Evolutionary conservation across 1,140 invertebrate genomes (phyloP).

Genomic region (Drosophila saltans): DNA sequence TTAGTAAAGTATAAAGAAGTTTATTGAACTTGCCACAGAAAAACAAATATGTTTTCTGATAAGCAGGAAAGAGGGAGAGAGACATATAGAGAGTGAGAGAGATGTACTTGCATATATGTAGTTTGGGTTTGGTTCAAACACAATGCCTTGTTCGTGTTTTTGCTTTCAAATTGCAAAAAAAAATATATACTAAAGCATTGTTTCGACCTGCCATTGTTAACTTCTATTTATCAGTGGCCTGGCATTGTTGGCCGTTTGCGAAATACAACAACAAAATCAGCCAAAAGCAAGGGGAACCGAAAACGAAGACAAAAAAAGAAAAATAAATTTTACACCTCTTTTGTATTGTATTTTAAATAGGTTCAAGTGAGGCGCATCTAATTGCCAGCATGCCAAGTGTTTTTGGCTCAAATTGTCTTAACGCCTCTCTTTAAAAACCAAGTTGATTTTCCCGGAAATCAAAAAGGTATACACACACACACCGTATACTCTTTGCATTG

Average conservation of each 20-base stretch:
- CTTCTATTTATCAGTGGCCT: slow-evolving; percentile 58
- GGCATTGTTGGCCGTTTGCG: slow-evolving; percentile 72
- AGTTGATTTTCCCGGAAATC: slow-evolving; percentile 72
- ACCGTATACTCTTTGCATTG: not conserved
- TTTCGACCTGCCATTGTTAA: slow-evolving; percentile 66
- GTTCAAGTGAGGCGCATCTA: slow-evolving; percentile 80
- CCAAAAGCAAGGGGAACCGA: slow-evolving; percentile 14
- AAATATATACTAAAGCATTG: slow-evolving; percentile 48
- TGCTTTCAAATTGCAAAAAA: slow-evolving; percentile 59
- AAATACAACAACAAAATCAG: slow-evolving; percentile 40
- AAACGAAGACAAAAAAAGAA: slow-evolving; percentile 30
- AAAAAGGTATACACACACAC: slow-evolving; percentile 58
- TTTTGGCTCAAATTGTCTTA: slow-evolving; percentile 61
- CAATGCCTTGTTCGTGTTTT: slow-evolving; percentile 16
- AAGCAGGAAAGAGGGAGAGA: slow-evolving; percentile 28
- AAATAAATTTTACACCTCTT: slow-evolving; percentile 76
- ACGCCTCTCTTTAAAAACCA: slow-evolving; percentile 43
- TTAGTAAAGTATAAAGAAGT: slow-evolving; percentile 47
- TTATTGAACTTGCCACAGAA: slow-evolving; percentile 64
- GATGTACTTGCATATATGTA: not conserved
- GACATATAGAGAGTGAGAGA: not conserved
- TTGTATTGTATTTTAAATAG: slow-evolving; percentile 82
- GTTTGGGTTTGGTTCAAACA: slow-evolving; percentile 2
- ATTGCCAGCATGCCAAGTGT: slow-evolving; percentile 77
- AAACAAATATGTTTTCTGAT: slow-evolving; percentile 57